A percentile compares a stretch with the other conserved stretches of the same genome.
phyloP scores from a whole-genome alignment of 2,888 invertebrate genomes.

The Lordiphosa andalusiaca region DNA sequence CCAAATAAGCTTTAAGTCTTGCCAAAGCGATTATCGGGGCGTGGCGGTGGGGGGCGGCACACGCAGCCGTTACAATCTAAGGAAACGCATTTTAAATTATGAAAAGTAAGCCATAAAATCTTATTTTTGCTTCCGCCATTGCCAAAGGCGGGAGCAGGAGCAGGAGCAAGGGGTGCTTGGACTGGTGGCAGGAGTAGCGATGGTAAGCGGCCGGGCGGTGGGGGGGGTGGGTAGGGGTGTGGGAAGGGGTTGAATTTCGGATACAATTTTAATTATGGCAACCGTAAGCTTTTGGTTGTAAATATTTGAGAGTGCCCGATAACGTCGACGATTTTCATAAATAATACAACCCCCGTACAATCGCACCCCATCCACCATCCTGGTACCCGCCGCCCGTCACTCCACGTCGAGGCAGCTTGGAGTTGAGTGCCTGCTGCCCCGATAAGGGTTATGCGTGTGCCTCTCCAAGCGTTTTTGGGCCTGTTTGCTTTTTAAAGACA shows the following conservation, averaged over 20 bases:
- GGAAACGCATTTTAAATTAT: slow-evolving; percentile 66
- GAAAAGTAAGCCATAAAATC: slow-evolving; percentile 78
- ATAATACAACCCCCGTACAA: slow-evolving; percentile 58
- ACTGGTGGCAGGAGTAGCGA: slow-evolving; percentile 19
- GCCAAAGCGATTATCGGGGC: slow-evolving; percentile 47
- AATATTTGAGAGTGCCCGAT: slow-evolving; percentile 78
- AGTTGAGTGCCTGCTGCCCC: slow-evolving; percentile 37
- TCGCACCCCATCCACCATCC: slow-evolving; percentile 1
- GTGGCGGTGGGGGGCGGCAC: slow-evolving; percentile 10
- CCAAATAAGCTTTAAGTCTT: slow-evolving; percentile 43
- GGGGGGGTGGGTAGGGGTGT: slow-evolving; percentile 1
- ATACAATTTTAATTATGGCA: slow-evolving; percentile 80
- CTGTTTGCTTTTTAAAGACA: slow-evolving; percentile 61
- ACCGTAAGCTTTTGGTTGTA: slow-evolving; percentile 79
- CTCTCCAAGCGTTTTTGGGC: slow-evolving; percentile 13
- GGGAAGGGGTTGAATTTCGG: slow-evolving; percentile 68
- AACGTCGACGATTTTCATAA: slow-evolving; percentile 79
- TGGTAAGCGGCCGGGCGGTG: background rate
- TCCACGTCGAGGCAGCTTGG: slow-evolving; percentile 36
- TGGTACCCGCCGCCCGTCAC: slow-evolving; percentile 12
- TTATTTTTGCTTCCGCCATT: slow-evolving; percentile 64
- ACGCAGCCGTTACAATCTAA: slow-evolving; percentile 23
- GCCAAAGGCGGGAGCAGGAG: slow-evolving; percentile 16
- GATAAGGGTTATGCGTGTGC: slow-evolving; percentile 51
- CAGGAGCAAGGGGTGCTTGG: background rate